Evolutionary conservation across 2,888 invertebrate genomes (phyloP), one percentile per base, ranked within the genome.

Genomic region (Melangyna quadrimaculata): DNA sequence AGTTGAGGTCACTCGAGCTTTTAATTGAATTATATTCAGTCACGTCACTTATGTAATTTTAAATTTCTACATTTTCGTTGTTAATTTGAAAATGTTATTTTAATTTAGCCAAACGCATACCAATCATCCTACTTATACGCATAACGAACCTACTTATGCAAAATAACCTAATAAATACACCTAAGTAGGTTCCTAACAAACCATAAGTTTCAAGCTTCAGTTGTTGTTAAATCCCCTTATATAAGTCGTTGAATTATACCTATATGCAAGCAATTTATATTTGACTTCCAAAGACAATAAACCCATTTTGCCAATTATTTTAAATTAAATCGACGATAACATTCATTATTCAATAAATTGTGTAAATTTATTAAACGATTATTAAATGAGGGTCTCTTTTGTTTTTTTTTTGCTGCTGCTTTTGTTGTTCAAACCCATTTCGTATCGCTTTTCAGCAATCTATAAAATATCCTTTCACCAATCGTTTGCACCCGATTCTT

Each of bases 321-420:
- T 22, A 32, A 43, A 51, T 63, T 51, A 37, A 73, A 53, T 63
- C 63, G 22, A n/a, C 73, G 63, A 65, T 65, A 74, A 63, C 63
- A 29, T 45, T n/a, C 59, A 48, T 51, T 45, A 35, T 43, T 37
- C 65, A 74, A 53, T 59, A 63, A 65, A 40, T 67, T 65, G 67
- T n/a, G 45, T 22, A 67, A 55, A 57, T 57, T 67, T 32, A 53
- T 67, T 51, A 67, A 67, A 67, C 73, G 51, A 37, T 45, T 37
- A 29, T 35, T 35, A 51, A 67, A 67, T 37, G 51, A 48, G 9
- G 32, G 24, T 24, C 32, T 6, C 12, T n/a, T 67, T 22, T 32
- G 10, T 17, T n/a, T 67, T 22, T 32, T 59, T 59, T 12, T 35
- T 12, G 3, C 22, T 59, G 1, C n/a, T n/a, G n/a, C n/a, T 55